Conservation (phyloP, 2,797 vertebrate genomes). For the Parotocinclus haroldoi region DNA sequence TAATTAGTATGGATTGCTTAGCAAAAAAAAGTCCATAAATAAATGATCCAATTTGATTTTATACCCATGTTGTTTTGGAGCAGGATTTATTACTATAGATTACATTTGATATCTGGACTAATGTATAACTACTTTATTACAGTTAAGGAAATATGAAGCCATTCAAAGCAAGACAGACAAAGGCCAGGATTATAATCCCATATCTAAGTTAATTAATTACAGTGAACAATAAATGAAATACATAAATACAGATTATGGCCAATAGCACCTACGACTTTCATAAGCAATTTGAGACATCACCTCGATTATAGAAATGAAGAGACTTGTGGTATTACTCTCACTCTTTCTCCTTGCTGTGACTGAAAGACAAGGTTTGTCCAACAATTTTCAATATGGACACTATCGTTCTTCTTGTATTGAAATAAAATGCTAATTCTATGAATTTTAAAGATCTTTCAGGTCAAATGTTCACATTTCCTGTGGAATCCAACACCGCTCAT, state of each 20-base stretch:
- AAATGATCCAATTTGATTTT: too few relatives aligned
- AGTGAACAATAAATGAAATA: background rate
- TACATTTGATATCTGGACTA: too few relatives aligned
- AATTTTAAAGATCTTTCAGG: conserved; percentile 26
- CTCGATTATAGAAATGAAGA: background rate
- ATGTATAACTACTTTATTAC: background rate
- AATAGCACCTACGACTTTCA: background rate
- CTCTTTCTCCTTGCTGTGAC: background rate
- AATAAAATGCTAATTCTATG: background rate
- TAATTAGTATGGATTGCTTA: too few relatives aligned
- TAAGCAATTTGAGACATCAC: background rate
- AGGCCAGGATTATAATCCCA: background rate
- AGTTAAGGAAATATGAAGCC: background rate
- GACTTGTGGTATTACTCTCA: background rate
- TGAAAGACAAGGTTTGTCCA: conserved; percentile 5
- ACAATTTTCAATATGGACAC: background rate
- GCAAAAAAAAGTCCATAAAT: too few relatives aligned
- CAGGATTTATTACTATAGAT: background rate
- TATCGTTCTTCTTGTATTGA: background rate
- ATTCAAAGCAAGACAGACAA: background rate
- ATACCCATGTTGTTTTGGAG: too few relatives aligned
- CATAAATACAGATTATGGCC: background rate
- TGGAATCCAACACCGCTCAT: conserved; percentile 12
- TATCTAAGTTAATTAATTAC: conserved; percentile 1
- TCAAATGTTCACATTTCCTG: conserved; percentile 29